A percentile compares a stretch with the other conserved stretches of the same genome.
Conservation (phyloP, 2,888 invertebrate genomes). For the Cephus pulcher region DNA sequence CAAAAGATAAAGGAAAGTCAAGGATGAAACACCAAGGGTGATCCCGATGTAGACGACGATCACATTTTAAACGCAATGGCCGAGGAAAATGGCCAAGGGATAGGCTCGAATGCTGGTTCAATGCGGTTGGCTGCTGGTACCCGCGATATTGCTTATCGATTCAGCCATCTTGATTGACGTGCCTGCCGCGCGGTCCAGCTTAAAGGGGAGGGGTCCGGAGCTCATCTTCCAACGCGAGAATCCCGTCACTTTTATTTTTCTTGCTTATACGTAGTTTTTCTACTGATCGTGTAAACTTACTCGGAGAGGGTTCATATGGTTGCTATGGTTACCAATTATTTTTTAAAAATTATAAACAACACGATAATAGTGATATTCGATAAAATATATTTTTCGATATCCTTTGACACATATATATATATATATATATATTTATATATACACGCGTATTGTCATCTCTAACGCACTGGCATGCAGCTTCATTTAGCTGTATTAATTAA, state of each 20-base stretch:
- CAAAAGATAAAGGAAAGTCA: neutral
- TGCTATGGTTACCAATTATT: neutral
- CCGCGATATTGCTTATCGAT: constrained; percentile 55
- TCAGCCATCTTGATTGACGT: constrained; percentile 44
- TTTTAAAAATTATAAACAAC: neutral
- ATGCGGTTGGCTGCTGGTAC: neutral
- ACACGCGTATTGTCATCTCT: neutral
- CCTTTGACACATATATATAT: neutral
- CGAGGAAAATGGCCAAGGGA: neutral
- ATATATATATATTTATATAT: neutral
- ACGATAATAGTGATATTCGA: neutral
- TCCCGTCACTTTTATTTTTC: neutral
- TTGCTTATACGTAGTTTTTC: neutral
- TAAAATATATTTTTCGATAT: neutral
- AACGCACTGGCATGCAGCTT: neutral
- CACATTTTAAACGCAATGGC: neutral
- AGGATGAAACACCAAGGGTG: neutral
- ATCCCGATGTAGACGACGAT: neutral
- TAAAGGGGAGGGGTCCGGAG: neutral
- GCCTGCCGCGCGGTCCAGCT: constrained; percentile 7
- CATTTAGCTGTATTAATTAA: neutral
- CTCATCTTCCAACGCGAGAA: neutral
- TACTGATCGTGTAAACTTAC: neutral
- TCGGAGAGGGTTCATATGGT: neutral
- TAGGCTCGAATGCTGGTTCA: neutral